A percentile compares a stretch with the other conserved stretches of the same genome.
These are phyloP conservation scores for Oppia nitens DNA, from an alignment of 1,140 invertebrate genomes.

Conservation along the genomic window DNA sequence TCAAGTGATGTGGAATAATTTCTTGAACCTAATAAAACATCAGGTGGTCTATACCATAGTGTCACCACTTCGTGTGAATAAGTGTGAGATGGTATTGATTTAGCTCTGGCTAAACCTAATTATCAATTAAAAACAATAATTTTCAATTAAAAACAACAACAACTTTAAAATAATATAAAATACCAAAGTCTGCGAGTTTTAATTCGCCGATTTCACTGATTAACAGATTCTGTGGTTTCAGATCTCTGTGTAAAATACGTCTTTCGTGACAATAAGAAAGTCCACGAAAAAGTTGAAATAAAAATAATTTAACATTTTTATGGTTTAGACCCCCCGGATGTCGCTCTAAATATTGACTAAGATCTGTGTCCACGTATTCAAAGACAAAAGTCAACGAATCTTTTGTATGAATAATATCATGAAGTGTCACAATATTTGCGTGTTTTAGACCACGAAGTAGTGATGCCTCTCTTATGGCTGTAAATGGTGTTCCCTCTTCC, in stretches of 20 bases:
- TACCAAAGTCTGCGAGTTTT: slow-evolving; percentile 45
- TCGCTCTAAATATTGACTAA: slow-evolving; percentile 56
- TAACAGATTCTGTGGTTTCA: slow-evolving; percentile 41
- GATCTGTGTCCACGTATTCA: slow-evolving; percentile 37
- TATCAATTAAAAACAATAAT: background rate
- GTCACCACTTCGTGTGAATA: slow-evolving; percentile 59
- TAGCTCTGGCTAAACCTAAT: slow-evolving; percentile 40
- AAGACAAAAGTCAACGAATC: slow-evolving; percentile 47
- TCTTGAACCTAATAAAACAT: slow-evolving; percentile 48
- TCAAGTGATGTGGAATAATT: slow-evolving; percentile 52
- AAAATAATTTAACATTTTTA: slow-evolving; percentile 50
- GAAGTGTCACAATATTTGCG: slow-evolving; percentile 44
- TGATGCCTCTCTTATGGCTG: slow-evolving; percentile 46
- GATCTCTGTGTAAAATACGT: slow-evolving; percentile 47
- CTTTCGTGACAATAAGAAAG: slow-evolving; percentile 47
- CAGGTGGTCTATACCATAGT: slow-evolving; percentile 45
- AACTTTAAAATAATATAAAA: background rate
- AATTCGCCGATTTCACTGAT: slow-evolving; percentile 50
- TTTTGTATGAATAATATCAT: slow-evolving; percentile 52
- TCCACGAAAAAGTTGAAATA: slow-evolving; percentile 49
- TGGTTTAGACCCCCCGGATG: slow-evolving; percentile 45
- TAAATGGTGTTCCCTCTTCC: slow-evolving; percentile 54
- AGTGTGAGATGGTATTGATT: slow-evolving; percentile 54
- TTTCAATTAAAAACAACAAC: background rate
- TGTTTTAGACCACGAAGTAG: slow-evolving; percentile 36